Percentiles rank a stretch among this genome's conserved stretches.
Conservation (phyloP, 1,140 invertebrate species). For the Cecropterus lyciades region DNA sequence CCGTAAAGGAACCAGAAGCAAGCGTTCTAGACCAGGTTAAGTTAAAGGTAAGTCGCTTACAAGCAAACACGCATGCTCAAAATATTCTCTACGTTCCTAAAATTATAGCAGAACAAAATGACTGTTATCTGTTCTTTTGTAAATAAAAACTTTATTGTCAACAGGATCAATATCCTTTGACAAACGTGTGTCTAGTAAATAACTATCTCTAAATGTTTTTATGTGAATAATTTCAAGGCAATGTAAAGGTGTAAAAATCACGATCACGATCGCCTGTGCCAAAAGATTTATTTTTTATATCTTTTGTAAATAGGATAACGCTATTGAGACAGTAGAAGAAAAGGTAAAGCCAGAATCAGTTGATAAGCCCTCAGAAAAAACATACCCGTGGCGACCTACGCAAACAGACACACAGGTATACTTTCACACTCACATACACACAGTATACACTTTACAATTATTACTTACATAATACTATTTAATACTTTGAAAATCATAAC, state of each 20-base stretch:
- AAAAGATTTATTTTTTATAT: conserved; percentile 34
- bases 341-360: conserved; percentile 53
- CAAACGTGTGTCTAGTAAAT: conserved; percentile 57
- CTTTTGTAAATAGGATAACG: conserved; percentile 73
- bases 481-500: conserved; percentile 1
- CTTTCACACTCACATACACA: conserved; percentile 39
- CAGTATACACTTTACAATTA: conserved; percentile 24
- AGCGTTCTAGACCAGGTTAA: conserved; percentile 68
- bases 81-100: conserved; percentile 23
- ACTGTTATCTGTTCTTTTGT: conserved; percentile 54
- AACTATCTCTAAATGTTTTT: conserved; percentile 45
- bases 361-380: conserved; percentile 63
- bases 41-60: conserved; percentile 70
- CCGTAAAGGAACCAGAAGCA: conserved; percentile 62
- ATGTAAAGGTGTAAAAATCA: conserved; percentile 26
- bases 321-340: conserved; percentile 58
- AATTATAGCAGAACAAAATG: conserved; percentile 16
- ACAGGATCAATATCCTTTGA: conserved; percentile 24
- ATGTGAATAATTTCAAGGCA: conserved; percentile 38
- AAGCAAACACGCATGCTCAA: conserved; percentile 47
- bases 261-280: conserved; percentile 8
- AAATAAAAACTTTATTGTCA: conserved; percentile 53
- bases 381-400: conserved; percentile 66
- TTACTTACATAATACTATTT: background rate
- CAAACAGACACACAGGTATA: conserved; percentile 77